Base-by-base conservation (phyloP, 2,113 vertebrate genomes). In the Prionailurus bengalensis region DNA sequence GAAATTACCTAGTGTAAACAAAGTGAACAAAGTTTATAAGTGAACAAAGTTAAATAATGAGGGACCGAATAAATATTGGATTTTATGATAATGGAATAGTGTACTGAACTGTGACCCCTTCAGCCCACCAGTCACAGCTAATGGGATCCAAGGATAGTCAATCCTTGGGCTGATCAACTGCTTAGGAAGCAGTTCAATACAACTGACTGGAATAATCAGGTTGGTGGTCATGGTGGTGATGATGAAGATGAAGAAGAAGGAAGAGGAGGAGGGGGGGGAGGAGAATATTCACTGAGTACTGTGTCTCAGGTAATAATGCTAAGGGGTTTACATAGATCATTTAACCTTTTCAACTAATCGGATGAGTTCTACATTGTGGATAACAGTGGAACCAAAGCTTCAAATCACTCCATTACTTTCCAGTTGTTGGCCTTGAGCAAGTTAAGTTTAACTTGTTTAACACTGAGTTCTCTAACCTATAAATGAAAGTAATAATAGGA, bases 31-130 rank as follows among this genome's bases (percentile, higher is more conserved):
- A 70, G 51, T 90, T 94, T 48, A 86, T 82, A 96, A 86, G 21
- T 66, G 45, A 95, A 31, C n/a, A 61, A 82, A 93, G 27, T 87
- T 68, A 86, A 93, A 96, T 25, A 89, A 73, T 19, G 89, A 36
- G 39, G 55, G 33, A 58, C 25, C 74, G 42, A 91, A 88, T 51
- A 42, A 45, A 68, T 58, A 65, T 1, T 66, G 39, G 53, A 76
- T 85, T 91, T 93, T 95, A 65, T 48, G n/a, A 61, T 70, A 45
- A 70, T 0, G 45, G 31, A 88, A 36, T 21, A 55, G 29, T 27
- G 7, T 31, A 73, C 48, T 55, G 16, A 33, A 48, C 48, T 27
- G 7, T 31, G 71, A 53, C 8, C 13, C 15, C 51, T 85, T 36
- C n/a, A 51, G 3, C 14, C 42, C 61, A 74, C 76, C 23, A 53